phyloP scores from a whole-genome alignment of 2,797 vertebrate species.

The Phoebastria nigripes region DNA sequence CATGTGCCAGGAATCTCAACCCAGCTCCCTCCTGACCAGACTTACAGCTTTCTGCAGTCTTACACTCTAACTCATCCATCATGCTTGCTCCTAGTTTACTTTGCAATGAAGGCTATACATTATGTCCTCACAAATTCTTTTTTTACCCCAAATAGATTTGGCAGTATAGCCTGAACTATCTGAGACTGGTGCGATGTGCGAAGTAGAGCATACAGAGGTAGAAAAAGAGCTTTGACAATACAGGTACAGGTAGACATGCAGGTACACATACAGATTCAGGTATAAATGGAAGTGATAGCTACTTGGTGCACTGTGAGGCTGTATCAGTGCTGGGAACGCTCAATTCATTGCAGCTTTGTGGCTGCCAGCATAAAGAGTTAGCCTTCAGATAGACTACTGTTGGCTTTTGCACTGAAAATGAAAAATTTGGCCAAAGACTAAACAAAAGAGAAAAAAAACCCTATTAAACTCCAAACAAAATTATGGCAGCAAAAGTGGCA shows the following conservation, averaged over 20 bases:
- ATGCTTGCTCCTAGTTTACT: neutral
- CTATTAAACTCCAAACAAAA: neutral
- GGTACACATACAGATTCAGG: neutral
- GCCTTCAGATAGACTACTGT: neutral
- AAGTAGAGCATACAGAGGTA: neutral
- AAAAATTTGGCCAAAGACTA: neutral
- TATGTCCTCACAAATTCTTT: neutral
- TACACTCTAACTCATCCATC: neutral
- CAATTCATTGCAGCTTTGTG: neutral
- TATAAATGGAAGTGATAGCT: neutral
- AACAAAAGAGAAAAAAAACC: neutral
- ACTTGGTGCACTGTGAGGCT: neutral
- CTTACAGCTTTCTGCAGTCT: neutral
- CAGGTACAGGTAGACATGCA: neutral
- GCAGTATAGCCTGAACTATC: neutral
- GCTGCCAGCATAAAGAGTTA: neutral
- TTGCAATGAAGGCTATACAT: neutral
- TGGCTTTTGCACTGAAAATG: neutral
- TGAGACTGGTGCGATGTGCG: neutral
- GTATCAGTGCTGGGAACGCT: neutral
- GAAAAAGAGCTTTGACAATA: neutral
- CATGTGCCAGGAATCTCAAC: neutral
- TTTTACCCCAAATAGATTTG: neutral
- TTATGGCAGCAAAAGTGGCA: neutral
- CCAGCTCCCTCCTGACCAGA: rapidly evolving